Conservation (phyloP, 2,888 invertebrate genomes). For the Noctua fimbriata region DNA sequence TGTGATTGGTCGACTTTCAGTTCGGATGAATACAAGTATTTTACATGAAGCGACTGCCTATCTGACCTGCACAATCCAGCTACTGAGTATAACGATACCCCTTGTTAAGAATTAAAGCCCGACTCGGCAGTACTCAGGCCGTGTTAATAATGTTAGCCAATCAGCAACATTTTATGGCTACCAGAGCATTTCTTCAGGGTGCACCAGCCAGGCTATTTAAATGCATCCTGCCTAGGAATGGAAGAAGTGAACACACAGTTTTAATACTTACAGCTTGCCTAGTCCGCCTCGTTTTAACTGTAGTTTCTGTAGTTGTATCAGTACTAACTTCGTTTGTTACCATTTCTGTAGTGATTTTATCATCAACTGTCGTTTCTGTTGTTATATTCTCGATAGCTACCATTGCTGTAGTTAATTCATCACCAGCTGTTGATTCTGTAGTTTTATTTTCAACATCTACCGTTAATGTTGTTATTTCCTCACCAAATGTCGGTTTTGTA, state of each 20-base stretch:
- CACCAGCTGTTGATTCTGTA: neutral
- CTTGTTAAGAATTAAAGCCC: neutral
- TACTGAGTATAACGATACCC: neutral
- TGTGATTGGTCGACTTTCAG: neutral
- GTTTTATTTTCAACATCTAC: neutral
- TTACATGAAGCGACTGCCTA: neutral
- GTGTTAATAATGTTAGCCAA: neutral
- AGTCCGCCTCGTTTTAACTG: constrained; percentile 20
- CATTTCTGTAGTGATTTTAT: neutral
- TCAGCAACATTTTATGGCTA: neutral
- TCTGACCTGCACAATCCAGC: neutral
- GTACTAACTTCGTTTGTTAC: neutral
- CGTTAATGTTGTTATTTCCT: neutral
- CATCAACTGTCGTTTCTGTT: neutral
- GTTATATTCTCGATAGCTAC: neutral
- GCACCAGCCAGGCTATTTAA: neutral
- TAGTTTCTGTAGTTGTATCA: neutral
- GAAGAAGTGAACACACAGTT: neutral
- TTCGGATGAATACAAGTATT: neutral
- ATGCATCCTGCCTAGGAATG: neutral
- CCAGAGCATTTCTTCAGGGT: too few species aligned
- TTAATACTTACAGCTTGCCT: constrained; percentile 40
- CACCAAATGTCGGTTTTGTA: neutral
- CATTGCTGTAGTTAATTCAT: neutral
- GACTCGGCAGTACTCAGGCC: neutral